These are phyloP conservation scores for Ceyx melanurus DNA, from an alignment of 2,113 vertebrate species.

Conservation along the genomic window DNA sequence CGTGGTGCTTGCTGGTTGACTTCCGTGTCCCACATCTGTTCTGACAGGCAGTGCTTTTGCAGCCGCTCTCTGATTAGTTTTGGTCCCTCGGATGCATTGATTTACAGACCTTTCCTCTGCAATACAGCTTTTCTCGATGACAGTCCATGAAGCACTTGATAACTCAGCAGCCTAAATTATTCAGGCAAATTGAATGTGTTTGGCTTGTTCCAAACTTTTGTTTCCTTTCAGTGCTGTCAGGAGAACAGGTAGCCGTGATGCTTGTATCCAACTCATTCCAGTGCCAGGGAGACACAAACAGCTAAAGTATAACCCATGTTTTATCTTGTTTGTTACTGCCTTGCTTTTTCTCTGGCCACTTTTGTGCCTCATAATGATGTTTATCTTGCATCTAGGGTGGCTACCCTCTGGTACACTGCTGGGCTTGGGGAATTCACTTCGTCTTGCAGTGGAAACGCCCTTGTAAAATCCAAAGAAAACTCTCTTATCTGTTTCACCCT, in stretches of 20 bases:
- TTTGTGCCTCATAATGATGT: not conserved
- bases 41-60: not conserved
- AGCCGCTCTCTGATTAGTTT: not conserved
- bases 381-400: not conserved
- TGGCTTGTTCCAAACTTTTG: slow-evolving; percentile 50
- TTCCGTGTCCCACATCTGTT: not conserved
- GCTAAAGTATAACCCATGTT: not conserved
- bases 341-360: not conserved
- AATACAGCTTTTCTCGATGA: not conserved
- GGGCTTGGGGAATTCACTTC: not conserved
- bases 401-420: not conserved
- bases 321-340: not conserved
- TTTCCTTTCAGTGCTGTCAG: slow-evolving; percentile 48
- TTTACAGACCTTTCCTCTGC: slow-evolving; percentile 37
- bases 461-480: not conserved
- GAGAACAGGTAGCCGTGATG: slow-evolving; percentile 25
- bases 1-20: accelerated
- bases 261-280: not conserved
- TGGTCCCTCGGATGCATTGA: slow-evolving; percentile 30
- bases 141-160: slow-evolving; percentile 23
- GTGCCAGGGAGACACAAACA: not conserved
- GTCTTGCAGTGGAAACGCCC: not conserved
- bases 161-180: slow-evolving; percentile 57
- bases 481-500: not conserved
- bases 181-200: slow-evolving; percentile 56